phyloP scores from a whole-genome alignment of 2,888 invertebrate species.

The Zele albiditarsus region DNA sequence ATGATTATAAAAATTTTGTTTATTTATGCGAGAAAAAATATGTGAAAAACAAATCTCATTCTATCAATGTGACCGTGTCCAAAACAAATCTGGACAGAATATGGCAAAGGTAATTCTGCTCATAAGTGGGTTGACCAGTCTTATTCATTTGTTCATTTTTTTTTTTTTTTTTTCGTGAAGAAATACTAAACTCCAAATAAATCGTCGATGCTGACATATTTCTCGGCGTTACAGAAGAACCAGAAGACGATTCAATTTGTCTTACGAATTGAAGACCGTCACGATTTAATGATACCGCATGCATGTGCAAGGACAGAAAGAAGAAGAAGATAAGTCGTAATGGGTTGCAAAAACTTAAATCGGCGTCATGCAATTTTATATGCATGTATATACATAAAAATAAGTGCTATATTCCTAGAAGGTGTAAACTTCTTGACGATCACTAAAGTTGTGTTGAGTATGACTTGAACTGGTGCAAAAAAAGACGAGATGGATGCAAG shows the following conservation, averaged over 20 bases:
- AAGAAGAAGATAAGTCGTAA: conserved; percentile 45
- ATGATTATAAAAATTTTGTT: too few relatives aligned
- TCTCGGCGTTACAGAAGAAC: too few relatives aligned
- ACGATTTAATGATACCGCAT: not conserved
- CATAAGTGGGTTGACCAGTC: too few relatives aligned
- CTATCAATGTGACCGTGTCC: too few relatives aligned
- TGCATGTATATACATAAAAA: conserved; percentile 12
- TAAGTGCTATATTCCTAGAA: not conserved
- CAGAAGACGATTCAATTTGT: not conserved
- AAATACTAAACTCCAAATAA: not conserved
- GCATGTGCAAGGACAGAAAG: not conserved
- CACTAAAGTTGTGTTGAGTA: conserved; percentile 33
- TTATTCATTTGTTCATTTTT: too few relatives aligned
- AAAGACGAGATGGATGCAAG: conserved; percentile 2
- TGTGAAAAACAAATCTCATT: too few relatives aligned
- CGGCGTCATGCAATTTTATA: not conserved
- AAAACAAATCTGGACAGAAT: too few relatives aligned
- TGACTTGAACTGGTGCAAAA: conserved; percentile 18
- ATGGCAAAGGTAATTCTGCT: too few relatives aligned
- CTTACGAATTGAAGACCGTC: not conserved
- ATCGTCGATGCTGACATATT: not conserved
- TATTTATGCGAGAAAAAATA: too few relatives aligned
- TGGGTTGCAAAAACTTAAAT: conserved; percentile 42
- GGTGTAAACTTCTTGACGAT: conserved; percentile 37
- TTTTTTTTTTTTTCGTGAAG: too few relatives aligned